A percentile compares a stretch with the other conserved stretches of the same genome.
Evolutionary conservation across 2,888 invertebrate genomes (phyloP).

Genomic region (Dryococelus australis): DNA sequence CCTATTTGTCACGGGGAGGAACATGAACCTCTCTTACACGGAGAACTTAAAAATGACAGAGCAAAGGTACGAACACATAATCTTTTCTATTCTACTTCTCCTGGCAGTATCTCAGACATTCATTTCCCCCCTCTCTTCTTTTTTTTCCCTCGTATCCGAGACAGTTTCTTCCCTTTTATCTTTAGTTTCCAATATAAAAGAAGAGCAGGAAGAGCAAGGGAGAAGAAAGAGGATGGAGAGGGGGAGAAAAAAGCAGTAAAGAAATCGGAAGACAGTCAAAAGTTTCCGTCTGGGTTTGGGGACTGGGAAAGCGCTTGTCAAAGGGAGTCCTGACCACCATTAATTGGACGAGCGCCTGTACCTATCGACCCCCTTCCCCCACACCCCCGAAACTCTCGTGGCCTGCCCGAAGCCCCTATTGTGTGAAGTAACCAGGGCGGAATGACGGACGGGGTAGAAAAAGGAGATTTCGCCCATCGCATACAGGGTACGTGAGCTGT

Average conservation of each 20-base stretch:
- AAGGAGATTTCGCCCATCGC: no score
- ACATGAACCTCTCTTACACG: neutral
- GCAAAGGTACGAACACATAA: neutral
- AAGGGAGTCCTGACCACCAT: constrained; percentile 33
- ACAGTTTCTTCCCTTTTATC: neutral
- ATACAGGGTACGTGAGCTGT: no score
- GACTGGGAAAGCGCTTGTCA: constrained; percentile 20
- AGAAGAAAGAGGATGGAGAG: neutral
- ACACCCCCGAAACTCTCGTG: neutral
- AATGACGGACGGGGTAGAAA: neutral
- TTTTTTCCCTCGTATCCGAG: neutral
- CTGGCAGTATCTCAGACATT: neutral
- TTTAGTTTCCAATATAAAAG: neutral
- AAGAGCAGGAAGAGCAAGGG: neutral
- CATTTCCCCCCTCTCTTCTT: neutral
- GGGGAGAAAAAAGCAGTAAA: neutral
- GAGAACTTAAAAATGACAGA: neutral
- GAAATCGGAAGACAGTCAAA: constrained; percentile 16
- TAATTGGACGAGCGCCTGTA: constrained; percentile 25
- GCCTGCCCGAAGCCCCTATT: neutral
- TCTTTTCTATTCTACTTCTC: neutral
- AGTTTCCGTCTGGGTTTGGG: neutral
- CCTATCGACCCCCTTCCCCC: neutral
- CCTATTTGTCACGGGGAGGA: neutral
- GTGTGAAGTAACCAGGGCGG: constrained; percentile 20